These are phyloP conservation scores for Trypoxylon attenuatum DNA, from an alignment of 2,888 invertebrate genomes.

Conservation along the genomic window DNA sequence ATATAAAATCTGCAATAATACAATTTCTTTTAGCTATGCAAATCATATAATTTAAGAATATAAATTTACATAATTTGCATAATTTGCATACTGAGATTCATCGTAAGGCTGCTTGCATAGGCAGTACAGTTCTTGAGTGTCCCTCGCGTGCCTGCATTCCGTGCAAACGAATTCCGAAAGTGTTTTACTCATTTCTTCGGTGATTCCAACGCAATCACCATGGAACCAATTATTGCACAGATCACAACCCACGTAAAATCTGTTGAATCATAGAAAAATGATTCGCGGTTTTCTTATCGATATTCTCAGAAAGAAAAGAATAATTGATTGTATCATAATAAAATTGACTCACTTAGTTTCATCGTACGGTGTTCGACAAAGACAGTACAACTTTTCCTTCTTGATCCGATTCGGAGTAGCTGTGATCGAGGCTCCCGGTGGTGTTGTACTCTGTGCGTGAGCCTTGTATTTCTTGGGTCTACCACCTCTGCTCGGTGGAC, in stretches of 20 bases:
- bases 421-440: constrained; percentile 61
- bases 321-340: neutral
- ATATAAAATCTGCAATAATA: constrained; percentile 90
- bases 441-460: constrained; percentile 64
- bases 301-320: neutral
- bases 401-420: constrained; percentile 73
- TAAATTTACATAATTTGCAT: neutral
- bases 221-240: constrained; percentile 99
- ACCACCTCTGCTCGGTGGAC: constrained; percentile 66
- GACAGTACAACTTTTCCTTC: constrained; percentile 90
- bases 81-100: constrained; percentile 90
- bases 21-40: constrained; percentile 8
- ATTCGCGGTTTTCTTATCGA: neutral
- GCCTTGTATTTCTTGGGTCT: constrained; percentile 72
- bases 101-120: constrained; percentile 97
- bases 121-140: constrained; percentile 95
- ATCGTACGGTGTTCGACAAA: constrained; percentile 96
- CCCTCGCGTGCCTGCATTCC: constrained; percentile 89
- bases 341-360: constrained; percentile 85
- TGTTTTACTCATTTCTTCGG: constrained; percentile 91
- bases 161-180: constrained; percentile 93
- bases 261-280: constrained; percentile 66
- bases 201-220: constrained; percentile 95
- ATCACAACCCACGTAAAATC: constrained; percentile 98
- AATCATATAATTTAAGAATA: too few species aligned